Evolutionary conservation across 2,113 vertebrate species (phyloP), one percentile per base, ranked within the genome.

Genomic region (Aegithalos caudatus): DNA sequence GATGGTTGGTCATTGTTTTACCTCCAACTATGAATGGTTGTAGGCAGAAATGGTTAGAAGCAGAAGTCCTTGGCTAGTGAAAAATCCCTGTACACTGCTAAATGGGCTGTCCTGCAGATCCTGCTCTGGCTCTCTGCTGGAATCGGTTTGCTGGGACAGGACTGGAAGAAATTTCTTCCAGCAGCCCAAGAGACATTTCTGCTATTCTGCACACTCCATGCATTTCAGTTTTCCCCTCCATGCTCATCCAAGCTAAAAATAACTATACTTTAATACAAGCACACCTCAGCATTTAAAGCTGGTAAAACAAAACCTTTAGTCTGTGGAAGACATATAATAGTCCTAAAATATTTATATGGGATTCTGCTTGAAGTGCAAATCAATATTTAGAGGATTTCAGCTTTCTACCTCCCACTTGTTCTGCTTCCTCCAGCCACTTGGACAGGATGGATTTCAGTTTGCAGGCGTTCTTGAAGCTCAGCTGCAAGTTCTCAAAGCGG

Each of bases 381-480:
- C 37, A 51, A 3, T 42, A 80, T 27, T 73, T 54, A 76, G 28
- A 67, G 23, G n/a, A 44, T 88, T 73, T 71, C 24, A 84, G 1
- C 44, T 56, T 44, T 94, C 95, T 98, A 99, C 99, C 99, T 97
- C 99, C 99, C 20, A 99, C 99, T 98, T 99, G 99, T 91, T 99
- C 99, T 2, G 99, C 99, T 93, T 99, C 99, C 62, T 99, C 99
- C 92, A 99, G 97, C 99, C 99, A 99, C 95, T 99, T 99, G 45
- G 99, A 98, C 92, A 99, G 97, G 87, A 99, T 99, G 14, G 98
- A 98, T 97, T 99, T 99, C 74, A 99, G 98, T 89, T 99, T 99
- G 98, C 99, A 99, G 1, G 99, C 99, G 0, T 99, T 99, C 97
- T 99, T 99, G 94, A 99, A 99, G 95, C 99, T 99, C 95, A 99